Percentiles rank a stretch among this genome's conserved stretches.
Evolutionary conservation across 2,113 vertebrate genomes (phyloP).

Genomic region (Morone saxatilis): DNA sequence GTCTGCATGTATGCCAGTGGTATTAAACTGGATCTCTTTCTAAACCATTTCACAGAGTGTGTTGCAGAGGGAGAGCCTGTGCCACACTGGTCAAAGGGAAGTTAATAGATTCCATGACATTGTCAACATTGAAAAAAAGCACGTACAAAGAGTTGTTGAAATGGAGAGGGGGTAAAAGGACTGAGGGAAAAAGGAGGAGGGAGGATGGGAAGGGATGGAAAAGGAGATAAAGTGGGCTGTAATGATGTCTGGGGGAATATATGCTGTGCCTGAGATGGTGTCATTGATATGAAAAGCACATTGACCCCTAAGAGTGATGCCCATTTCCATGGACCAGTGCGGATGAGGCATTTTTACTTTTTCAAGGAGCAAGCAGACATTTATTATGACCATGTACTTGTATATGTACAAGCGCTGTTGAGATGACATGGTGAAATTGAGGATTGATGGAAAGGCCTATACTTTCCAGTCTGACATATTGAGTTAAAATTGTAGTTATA

Average conservation of each 20-base stretch:
- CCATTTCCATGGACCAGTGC: slow-evolving; percentile 4
- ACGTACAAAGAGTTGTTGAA: slow-evolving; percentile 20
- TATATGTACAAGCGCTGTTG: neutral
- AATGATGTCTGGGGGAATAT: slow-evolving; percentile 26
- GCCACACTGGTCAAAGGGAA: slow-evolving; percentile 32
- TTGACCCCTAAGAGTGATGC: slow-evolving; percentile 46
- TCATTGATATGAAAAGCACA: slow-evolving; percentile 43
- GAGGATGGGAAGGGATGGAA: neutral
- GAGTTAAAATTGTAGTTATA: slow-evolving; percentile 9
- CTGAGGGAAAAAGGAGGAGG: too few relatives aligned
- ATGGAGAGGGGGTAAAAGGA: neutral
- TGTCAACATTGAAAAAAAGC: slow-evolving; percentile 22
- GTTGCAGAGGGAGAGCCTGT: slow-evolving; percentile 14
- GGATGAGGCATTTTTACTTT: slow-evolving; percentile 5
- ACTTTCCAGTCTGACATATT: slow-evolving; percentile 50
- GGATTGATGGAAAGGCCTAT: slow-evolving; percentile 37
- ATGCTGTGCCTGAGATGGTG: slow-evolving; percentile 26
- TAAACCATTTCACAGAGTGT: slow-evolving; percentile 17
- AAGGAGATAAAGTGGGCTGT: slow-evolving; percentile 28
- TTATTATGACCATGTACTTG: neutral
- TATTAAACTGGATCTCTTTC: slow-evolving; percentile 3
- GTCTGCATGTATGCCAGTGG: neutral
- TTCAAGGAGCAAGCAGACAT: neutral
- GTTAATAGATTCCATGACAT: slow-evolving; percentile 48
- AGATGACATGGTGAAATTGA: neutral